Percentiles rank a stretch among this genome's conserved stretches.
These are phyloP conservation scores for Drosophila baimaii DNA, from an alignment of 1,140 invertebrate species.

Conservation along the genomic window DNA sequence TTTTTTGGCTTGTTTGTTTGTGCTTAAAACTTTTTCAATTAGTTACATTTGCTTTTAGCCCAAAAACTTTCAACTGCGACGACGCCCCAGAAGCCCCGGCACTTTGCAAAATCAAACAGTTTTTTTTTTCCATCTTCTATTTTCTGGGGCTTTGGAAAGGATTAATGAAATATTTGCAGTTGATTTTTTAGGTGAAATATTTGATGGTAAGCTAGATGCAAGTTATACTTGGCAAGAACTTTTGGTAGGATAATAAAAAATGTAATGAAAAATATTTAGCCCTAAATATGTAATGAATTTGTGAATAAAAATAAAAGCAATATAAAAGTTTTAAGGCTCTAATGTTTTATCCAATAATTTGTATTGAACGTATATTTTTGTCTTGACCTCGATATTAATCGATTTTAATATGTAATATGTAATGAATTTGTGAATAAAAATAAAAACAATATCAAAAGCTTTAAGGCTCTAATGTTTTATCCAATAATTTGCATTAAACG, in stretches of 20 bases:
- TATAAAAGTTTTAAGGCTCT: too few relatives aligned
- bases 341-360: too few relatives aligned
- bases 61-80: slow-evolving; percentile 48
- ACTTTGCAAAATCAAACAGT: slow-evolving; percentile 25
- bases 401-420: too few relatives aligned
- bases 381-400: too few relatives aligned
- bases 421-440: too few relatives aligned
- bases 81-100: slow-evolving; percentile 26
- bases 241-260: background rate
- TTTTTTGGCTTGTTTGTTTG: slow-evolving; percentile 54
- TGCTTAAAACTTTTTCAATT: slow-evolving; percentile 74
- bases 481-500: too few relatives aligned
- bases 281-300: too few relatives aligned
- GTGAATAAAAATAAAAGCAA: too few relatives aligned
- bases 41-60: slow-evolving; percentile 56
- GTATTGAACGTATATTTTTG: too few relatives aligned
- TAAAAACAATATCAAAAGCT: too few relatives aligned
- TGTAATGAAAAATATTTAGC: background rate
- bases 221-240: background rate
- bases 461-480: too few relatives aligned
- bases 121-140: slow-evolving; percentile 2
- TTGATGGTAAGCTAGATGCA: background rate
- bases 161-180: slow-evolving; percentile 26
- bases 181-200: slow-evolving; percentile 6
- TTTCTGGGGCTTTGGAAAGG: slow-evolving; percentile 1